Evolutionary conservation across 2,888 invertebrate species (phyloP).

Genomic region (Drosophila paramelanica): DNA sequence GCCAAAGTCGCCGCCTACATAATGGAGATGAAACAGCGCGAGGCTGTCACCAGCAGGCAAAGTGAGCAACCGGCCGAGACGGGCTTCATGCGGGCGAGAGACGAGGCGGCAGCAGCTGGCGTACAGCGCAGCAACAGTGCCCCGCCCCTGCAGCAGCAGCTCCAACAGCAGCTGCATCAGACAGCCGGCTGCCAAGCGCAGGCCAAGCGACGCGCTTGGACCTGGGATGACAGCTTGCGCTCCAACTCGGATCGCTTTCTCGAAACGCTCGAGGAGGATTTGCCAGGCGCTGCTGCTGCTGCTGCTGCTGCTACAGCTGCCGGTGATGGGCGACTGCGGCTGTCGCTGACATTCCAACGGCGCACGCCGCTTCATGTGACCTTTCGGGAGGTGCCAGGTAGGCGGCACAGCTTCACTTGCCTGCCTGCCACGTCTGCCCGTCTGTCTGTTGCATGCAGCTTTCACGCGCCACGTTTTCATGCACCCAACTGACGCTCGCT

Average conservation of each 20-base stretch:
- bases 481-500: conserved; percentile 30
- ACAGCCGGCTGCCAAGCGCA: background rate
- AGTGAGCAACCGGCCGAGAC: conserved; percentile 57
- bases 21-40: conserved; percentile 77
- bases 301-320: conserved; percentile 17
- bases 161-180: conserved; percentile 1
- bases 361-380: conserved; percentile 69
- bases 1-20: conserved; percentile 82
- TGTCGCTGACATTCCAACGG: conserved; percentile 58
- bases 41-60: conserved; percentile 55
- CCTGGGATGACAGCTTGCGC: conserved; percentile 84
- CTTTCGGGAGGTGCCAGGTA: conserved; percentile 63
- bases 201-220: conserved; percentile 76
- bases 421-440: conserved; percentile 17
- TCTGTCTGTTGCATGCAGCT: conserved; percentile 30
- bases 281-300: conserved; percentile 22
- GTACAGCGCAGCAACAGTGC: conserved; percentile 30
- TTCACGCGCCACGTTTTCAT: conserved; percentile 20
- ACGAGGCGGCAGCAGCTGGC: conserved; percentile 4
- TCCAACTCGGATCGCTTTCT: conserved; percentile 84
- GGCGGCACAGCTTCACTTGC: conserved; percentile 30
- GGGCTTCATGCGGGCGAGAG: conserved; percentile 9
- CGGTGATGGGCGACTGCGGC: conserved; percentile 28
- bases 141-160: conserved; percentile 29
- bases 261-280: conserved; percentile 83